Evolutionary conservation across 2,797 vertebrate species (phyloP).

Genomic region (Trematomus bernacchii): DNA sequence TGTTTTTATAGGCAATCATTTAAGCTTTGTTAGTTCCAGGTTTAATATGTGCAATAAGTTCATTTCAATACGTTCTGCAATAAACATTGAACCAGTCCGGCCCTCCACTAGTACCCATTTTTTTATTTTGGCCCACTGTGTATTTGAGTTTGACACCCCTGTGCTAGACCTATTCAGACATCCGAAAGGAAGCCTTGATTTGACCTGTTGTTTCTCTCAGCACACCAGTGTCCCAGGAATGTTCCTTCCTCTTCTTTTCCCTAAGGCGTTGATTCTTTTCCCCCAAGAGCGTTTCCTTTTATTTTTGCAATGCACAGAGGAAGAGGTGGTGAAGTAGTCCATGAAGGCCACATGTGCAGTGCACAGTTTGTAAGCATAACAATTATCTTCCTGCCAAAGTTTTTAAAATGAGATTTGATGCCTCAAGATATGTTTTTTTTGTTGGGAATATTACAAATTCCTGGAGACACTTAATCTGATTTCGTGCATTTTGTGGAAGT

Average conservation of each 20-base stretch:
- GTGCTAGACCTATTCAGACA: neutral
- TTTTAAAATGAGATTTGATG: neutral
- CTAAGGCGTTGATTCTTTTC: conserved; percentile 34
- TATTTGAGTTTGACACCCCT: too few relatives aligned
- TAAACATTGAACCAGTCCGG: too few relatives aligned
- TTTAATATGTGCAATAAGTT: too few relatives aligned
- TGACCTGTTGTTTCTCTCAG: conserved; percentile 33
- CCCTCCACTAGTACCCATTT: too few relatives aligned
- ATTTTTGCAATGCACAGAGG: conserved; percentile 10
- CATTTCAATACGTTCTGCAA: too few relatives aligned
- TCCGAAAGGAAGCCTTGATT: neutral
- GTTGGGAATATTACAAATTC: neutral
- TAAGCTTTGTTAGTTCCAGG: too few relatives aligned
- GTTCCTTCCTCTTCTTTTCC: conserved; percentile 68
- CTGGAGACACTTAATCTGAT: neutral
- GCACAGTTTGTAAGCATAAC: neutral
- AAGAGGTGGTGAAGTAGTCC: conserved; percentile 19
- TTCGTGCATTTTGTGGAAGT: conserved; percentile 1
- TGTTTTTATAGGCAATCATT: too few relatives aligned
- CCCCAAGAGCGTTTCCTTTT: conserved; percentile 30
- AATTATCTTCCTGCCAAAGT: neutral
- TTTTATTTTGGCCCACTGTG: too few relatives aligned
- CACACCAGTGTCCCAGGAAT: conserved; percentile 52
- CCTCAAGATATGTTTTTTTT: conserved; percentile 1
- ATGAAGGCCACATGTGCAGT: neutral